A percentile compares a stretch with the other conserved stretches of the same genome.
Evolutionary conservation across 1,140 invertebrate genomes (phyloP).

Genomic region (Macrobrachium nipponense): DNA sequence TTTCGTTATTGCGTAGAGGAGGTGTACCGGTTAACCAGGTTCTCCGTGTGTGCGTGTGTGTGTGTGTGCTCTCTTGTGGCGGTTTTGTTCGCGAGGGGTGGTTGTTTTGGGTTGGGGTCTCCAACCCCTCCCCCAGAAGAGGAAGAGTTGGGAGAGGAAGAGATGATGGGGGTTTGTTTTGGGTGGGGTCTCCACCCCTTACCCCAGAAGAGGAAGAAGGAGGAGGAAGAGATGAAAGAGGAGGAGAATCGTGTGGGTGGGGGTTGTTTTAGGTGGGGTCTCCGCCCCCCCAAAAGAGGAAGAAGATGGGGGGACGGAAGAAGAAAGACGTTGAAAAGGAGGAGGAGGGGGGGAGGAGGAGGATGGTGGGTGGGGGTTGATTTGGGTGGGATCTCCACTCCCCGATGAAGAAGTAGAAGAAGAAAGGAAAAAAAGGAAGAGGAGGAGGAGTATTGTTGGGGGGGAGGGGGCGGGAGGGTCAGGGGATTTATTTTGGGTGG

Average conservation of each 20-base stretch:
- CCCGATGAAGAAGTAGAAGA: background rate
- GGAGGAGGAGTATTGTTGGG: background rate
- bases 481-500: no score
- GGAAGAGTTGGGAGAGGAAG: background rate
- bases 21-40: constrained; percentile 9
- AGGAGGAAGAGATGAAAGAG: background rate
- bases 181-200: background rate
- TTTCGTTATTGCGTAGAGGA: constrained; percentile 52
- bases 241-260: background rate
- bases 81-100: background rate
- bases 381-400: background rate
- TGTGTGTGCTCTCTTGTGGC: background rate
- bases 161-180: background rate
- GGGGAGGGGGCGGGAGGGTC: no score
- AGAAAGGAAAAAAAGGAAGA: constrained; percentile 11
- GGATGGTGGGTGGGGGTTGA: background rate
- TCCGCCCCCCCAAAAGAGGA: background rate
- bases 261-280: background rate
- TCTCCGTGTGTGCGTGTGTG: no score
- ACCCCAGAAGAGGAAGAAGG: background rate
- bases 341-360: background rate
- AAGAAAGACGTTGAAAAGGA: no score
- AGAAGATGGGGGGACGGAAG: constrained; percentile 2
- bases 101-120: background rate
- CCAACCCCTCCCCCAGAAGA: background rate